Base-by-base conservation (phyloP, 2,113 vertebrate genomes). In the Cyanoderma ruficeps region DNA sequence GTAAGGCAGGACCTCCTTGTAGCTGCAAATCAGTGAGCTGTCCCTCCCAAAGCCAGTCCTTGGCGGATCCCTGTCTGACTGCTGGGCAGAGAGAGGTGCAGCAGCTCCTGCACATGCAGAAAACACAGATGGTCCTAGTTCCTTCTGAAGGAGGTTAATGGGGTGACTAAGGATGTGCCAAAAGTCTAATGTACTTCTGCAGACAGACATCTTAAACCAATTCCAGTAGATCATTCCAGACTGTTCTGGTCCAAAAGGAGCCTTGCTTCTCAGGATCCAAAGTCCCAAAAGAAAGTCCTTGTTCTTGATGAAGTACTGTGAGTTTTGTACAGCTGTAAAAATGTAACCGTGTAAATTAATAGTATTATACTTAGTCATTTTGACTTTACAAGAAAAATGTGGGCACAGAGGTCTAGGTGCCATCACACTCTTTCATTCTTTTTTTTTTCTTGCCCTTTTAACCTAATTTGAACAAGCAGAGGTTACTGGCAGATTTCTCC, bases 51-150 rank as follows among this genome's bases (percentile, higher is more conserved):
- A 83, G 33, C 2, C 6, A 71, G 56, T n/a, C 53, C 28, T 76
- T 64, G 60, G 44, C 68, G 67, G 30, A 28, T 64, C 33, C 33
- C 27, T 37, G 15, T 35, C 30, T 75, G 7, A 5, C 49, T 91
- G 33, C 61, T 78, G 37, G 63, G 46, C 27, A 64, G 31, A 80
- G 27, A 20, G 25, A 69, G 35, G 35, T 49, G 75, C 49, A 76
- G 82, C 81, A 85, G 57, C 24, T 83, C 61, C 30, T 70, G 67
- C 50, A 78, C 76, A 55, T n/a, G 60, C 82, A 81, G 64, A 74
- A 86, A 92, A 70, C 71, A 80, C 90, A 96, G 87, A 90, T 78
- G 85, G 90, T 81, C 56, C 82, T 59, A 39, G 87, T 93, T 94
- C 55, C 47, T 74, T 67, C 55, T 94, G 82, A 80, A 13, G 8